Evolutionary conservation across 1,140 invertebrate species (phyloP), one percentile per base, ranked within the genome.

Genomic region (Papilio polyxenes): DNA sequence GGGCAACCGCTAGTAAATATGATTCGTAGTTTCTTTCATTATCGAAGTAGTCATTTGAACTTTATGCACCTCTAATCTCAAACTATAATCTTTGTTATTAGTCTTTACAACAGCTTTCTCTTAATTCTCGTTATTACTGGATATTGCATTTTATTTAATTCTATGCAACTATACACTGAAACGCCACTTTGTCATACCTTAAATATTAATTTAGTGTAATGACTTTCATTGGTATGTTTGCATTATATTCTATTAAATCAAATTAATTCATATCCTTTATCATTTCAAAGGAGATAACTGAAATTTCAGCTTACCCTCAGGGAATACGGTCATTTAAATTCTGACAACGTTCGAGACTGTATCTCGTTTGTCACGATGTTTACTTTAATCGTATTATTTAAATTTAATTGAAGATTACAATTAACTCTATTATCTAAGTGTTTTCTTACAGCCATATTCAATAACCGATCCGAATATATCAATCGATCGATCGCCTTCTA

Each of bases 261-360:
- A 65, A 65, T 31, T 3, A 65, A 65, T 23, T 62, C 20, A 31
- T 65, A 65, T 65, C 23, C 62, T 65, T 65, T 65, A 11, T 65
- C 62, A 65, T 10, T 23, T 62, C 10, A 65, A 31, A 65, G 20
- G 23, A 65, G 62, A 65, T 65, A 65, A 65, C 62, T 65, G 62
- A 65, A 65, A 65, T 65, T 31, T 65, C 62, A 31, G 31, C 62
- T 23, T 65, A 23, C 62, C 62, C 62, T 10, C 17, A 65, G 62
- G 23, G 62, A 65, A 65, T 65, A 65, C 11, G 31, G 62, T 65
- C 62, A 31, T 65, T 65, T 65, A 65, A 65, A 65, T 65, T 65
- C 62, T 31, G 23, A 65, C 62, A 3, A 65, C 23, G 62, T 23
- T 17, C 23, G 62, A 37, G 62, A 31, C 23, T 53, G 51, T 65